Base-by-base conservation (phyloP, 2,113 vertebrate genomes). In the Scomber scombrus region DNA sequence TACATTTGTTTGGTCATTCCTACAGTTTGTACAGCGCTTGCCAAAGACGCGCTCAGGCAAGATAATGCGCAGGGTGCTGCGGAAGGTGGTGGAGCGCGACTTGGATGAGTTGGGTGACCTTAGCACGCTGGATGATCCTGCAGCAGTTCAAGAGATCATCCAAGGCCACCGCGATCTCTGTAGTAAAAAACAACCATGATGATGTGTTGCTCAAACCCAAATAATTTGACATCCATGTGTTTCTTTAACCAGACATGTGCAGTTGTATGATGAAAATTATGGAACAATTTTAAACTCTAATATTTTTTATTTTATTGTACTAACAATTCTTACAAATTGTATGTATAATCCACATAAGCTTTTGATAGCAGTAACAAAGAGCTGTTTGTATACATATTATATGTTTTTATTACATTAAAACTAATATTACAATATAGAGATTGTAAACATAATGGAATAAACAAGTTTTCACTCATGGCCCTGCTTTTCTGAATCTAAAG, bases 1-100 rank as follows among this genome's bases (percentile, higher is more conserved):
- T 31, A 29, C 13, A 5, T 26, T 26, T 11, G 8, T 57, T 31
- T 45, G 16, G 21, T 80, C 3, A 5, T 57, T 1, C 14, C 64
- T 40, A 5, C 82, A 93, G 92, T 46, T 92, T 5, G 90, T 90
- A 34, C 78, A 74, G 13, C 85, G 78, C 40, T 90, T 96, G 63
- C 96, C 96, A 0, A 96, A 96, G 85, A 96, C 96, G 0, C 93
- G 95, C 47, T 96, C 95, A 0, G 95, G 95, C 23, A 96, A 96
- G 82, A 96, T 96, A 54, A 96, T 96, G 95, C 90, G 93, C 0
- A 87, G 94, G 0, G 94, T 96, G 55, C 93, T 96, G 75, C 88
- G 90, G 67, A 96, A 96, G 74, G 94, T 96, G 0, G 93, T 94
- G 79, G 96, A 95, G 79, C 45, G 62, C 2, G 95, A 96, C 52